Evolutionary conservation across 2,888 invertebrate genomes (phyloP).

Genomic region (Eubasilissa splendida): DNA sequence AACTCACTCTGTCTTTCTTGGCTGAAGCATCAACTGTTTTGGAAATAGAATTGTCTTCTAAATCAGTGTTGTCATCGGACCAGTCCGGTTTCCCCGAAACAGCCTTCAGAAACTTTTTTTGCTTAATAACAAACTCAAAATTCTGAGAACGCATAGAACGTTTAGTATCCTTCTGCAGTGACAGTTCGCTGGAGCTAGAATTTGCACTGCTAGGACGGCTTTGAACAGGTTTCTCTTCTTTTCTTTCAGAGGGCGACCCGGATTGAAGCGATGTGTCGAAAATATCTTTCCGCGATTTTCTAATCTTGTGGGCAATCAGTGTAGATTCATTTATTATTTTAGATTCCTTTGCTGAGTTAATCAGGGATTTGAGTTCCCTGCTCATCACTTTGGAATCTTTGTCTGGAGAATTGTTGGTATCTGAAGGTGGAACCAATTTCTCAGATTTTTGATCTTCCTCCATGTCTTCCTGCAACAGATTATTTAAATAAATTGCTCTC

Average conservation of each 20-base stretch:
- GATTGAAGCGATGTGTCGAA: conserved; percentile 70
- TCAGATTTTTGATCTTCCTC: conserved; percentile 45
- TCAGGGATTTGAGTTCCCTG: conserved; percentile 76
- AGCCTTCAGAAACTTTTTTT: conserved; percentile 74
- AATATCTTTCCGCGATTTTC: conserved; percentile 67
- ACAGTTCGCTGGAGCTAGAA: conserved; percentile 67
- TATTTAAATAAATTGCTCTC: neutral
- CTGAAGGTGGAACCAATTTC: conserved; percentile 25
- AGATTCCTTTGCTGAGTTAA: conserved; percentile 79
- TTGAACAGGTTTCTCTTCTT: conserved; percentile 63
- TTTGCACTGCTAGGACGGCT: conserved; percentile 65
- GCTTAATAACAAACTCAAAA: conserved; percentile 76
- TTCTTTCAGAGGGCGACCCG: conserved; percentile 62
- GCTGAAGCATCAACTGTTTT: neutral
- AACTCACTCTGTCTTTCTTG: conserved; percentile 23
- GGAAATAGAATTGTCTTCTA: neutral
- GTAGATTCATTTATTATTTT: conserved; percentile 77
- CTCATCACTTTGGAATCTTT: conserved; percentile 62
- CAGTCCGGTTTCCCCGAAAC: conserved; percentile 64
- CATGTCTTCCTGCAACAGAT: conserved; percentile 37
- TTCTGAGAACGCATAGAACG: conserved; percentile 77
- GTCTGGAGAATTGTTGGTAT: conserved; percentile 56
- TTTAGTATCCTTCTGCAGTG: conserved; percentile 61
- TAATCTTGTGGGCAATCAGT: conserved; percentile 70
- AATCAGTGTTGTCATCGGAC: neutral